phyloP scores from a whole-genome alignment of 1,140 invertebrate genomes.

The Muscidifurax raptorellus region DNA sequence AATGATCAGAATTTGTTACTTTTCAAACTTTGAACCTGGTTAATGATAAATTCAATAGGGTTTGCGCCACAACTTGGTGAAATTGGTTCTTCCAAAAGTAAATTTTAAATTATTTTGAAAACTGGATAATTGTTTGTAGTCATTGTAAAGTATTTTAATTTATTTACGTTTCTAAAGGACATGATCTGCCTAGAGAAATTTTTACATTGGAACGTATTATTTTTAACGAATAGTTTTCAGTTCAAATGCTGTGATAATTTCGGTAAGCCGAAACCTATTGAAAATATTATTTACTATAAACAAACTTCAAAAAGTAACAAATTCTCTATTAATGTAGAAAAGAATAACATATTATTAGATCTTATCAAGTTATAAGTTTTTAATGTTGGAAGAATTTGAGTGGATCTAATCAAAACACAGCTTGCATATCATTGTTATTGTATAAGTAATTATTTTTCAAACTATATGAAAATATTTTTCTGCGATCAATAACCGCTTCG shows the following conservation, averaged over 20 bases:
- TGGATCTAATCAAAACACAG: background rate
- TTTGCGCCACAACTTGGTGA: background rate
- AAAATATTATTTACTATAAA: no score
- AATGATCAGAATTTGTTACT: background rate
- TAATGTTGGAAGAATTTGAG: slow-evolving; percentile 7
- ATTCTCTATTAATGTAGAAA: no score
- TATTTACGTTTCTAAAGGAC: no score
- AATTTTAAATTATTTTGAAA: background rate
- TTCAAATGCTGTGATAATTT: no score
- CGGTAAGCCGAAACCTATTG: no score
- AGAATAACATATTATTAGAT: background rate
- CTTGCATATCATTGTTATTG: background rate
- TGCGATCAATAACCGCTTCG: slow-evolving; percentile 1
- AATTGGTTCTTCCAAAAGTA: background rate
- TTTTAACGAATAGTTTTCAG: no score
- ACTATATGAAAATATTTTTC: background rate
- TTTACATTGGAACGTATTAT: no score
- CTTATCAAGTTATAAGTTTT: background rate
- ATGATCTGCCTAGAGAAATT: no score
- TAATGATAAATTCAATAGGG: background rate
- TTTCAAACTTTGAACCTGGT: background rate
- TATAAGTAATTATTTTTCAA: slow-evolving; percentile 6
- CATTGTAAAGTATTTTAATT: background rate
- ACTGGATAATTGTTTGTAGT: background rate
- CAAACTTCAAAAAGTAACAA: no score